These are phyloP conservation scores for Nomada fucata DNA, from an alignment of 2,888 invertebrate species.

Conservation along the genomic window DNA sequence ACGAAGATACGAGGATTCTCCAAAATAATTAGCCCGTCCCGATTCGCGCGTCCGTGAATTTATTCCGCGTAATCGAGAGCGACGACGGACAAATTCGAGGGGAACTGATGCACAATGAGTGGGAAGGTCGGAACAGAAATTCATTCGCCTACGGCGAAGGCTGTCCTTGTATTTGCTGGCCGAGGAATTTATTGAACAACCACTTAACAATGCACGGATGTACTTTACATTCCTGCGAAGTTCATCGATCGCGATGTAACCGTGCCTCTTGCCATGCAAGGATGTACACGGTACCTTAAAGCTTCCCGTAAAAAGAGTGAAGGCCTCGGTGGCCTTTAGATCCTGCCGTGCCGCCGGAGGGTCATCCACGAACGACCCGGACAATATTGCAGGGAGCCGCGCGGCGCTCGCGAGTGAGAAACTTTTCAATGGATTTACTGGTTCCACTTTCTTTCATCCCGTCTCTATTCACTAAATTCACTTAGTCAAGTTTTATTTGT, in stretches of 20 bases:
- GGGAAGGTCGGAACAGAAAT: conserved; percentile 5
- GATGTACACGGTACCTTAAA: conserved; percentile 53
- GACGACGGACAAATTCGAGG: not conserved
- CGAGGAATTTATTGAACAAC: conserved; percentile 58
- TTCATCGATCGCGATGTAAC: conserved; percentile 62
- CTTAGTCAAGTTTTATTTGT: conserved; percentile 78
- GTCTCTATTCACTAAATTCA: conserved; percentile 76
- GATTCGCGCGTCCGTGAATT: not conserved
- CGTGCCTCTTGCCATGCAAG: conserved; percentile 53
- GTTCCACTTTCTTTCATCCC: conserved; percentile 74
- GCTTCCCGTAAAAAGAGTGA: conserved; percentile 42
- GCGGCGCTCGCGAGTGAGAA: conserved; percentile 70
- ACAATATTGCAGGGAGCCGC: conserved; percentile 69
- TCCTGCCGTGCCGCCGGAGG: conserved; percentile 60
- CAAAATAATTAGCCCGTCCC: no score
- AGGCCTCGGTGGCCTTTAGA: conserved; percentile 58
- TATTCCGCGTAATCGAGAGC: not conserved
- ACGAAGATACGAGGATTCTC: no score
- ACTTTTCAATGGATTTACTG: conserved; percentile 77
- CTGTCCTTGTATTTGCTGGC: conserved; percentile 18
- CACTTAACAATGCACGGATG: conserved; percentile 59
- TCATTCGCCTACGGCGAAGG: not conserved
- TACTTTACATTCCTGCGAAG: conserved; percentile 64
- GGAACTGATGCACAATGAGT: not conserved
- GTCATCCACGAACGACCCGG: conserved; percentile 68